Evolutionary conservation across 2,797 vertebrate genomes (phyloP).

Genomic region (Tiaroga cobitis): DNA sequence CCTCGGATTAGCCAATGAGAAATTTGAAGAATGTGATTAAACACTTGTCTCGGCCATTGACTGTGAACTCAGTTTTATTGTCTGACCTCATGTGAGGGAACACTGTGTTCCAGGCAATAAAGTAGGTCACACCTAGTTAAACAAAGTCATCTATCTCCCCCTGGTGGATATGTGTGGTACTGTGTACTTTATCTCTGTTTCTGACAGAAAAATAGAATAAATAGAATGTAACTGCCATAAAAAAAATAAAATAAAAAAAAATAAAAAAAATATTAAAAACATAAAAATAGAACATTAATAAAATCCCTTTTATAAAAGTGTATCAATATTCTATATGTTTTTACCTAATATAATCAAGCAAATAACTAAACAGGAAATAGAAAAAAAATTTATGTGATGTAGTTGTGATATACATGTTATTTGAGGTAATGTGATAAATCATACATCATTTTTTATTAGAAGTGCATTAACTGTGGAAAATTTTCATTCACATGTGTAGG

Average conservation of each 20-base stretch:
- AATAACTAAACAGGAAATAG: background rate
- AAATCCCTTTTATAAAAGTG: background rate
- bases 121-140: constrained; percentile 75
- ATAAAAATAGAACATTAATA: background rate
- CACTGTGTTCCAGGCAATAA: constrained; percentile 80
- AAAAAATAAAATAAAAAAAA: too few relatives aligned
- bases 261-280: background rate
- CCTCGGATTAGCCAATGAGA: constrained; percentile 10
- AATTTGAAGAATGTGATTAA: constrained; percentile 52
- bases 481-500: background rate
- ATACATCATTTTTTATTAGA: background rate
- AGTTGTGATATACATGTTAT: background rate
- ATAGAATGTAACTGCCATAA: background rate
- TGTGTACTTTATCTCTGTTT: constrained; percentile 43
- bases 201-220: background rate
- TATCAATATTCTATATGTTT: background rate
- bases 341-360: background rate
- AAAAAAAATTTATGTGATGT: background rate
- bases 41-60: constrained; percentile 55
- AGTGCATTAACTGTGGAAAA: background rate
- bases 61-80: constrained; percentile 67
- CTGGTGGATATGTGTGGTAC: constrained; percentile 69
- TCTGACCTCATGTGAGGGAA: constrained; percentile 76
- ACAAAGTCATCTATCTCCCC: constrained; percentile 71
- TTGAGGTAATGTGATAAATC: background rate